phyloP scores from a whole-genome alignment of 2,113 vertebrate genomes.

The Nibea albiflora region DNA sequence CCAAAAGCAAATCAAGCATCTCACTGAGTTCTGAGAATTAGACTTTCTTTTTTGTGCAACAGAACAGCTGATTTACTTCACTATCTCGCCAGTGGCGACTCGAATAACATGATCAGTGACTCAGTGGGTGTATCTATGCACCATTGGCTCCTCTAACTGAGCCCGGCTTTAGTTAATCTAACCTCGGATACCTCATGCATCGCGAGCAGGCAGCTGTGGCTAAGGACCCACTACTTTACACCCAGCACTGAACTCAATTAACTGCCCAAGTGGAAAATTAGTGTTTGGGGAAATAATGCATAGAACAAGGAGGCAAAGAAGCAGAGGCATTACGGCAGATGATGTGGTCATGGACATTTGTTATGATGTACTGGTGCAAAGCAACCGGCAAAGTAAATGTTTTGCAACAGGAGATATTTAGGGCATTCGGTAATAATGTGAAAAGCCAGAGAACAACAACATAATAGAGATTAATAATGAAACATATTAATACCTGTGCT shows the following conservation, averaged over 20 bases:
- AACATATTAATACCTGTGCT: constrained; percentile 21
- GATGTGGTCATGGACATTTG: constrained; percentile 51
- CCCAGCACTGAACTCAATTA: constrained; percentile 75
- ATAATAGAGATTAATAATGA: constrained; percentile 38
- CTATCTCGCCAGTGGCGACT: constrained; percentile 1
- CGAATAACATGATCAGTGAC: constrained; percentile 37
- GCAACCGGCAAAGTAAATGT: constrained; percentile 25
- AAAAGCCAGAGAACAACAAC: constrained; percentile 23
- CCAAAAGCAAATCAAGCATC: constrained; percentile 44
- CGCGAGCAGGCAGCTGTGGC: constrained; percentile 60
- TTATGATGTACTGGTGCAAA: constrained; percentile 64
- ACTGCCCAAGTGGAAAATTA: constrained; percentile 73
- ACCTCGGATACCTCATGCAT: constrained; percentile 31
- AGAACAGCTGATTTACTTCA: constrained; percentile 30
- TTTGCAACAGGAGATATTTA: constrained; percentile 43
- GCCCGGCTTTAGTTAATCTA: constrained; percentile 54
- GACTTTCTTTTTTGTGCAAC: constrained; percentile 20
- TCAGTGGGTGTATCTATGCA: constrained; percentile 40
- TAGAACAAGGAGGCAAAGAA: constrained; percentile 45
- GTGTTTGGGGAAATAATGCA: constrained; percentile 74
- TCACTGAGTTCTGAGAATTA: constrained; percentile 31
- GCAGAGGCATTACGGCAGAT: constrained; percentile 22
- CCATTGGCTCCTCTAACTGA: constrained; percentile 43
- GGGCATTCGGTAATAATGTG: constrained; percentile 35
- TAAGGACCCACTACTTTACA: constrained; percentile 65